Conservation (phyloP, 2,888 invertebrate genomes). For the Tineola bisselliella region DNA sequence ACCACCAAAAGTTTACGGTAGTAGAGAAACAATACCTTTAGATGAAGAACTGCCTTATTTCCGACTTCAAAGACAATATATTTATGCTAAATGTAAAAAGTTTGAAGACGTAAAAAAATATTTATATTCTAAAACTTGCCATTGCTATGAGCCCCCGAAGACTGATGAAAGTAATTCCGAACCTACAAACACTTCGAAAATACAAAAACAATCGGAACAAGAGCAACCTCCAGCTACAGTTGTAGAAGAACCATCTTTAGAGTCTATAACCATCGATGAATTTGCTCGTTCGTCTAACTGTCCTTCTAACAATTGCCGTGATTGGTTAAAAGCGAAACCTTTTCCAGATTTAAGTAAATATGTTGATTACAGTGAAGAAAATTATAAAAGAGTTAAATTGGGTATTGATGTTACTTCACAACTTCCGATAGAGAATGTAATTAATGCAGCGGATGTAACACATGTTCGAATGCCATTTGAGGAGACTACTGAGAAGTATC, state of each 20-base stretch:
- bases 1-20: slow-evolving; percentile 33
- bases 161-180: background rate
- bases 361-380: slow-evolving; percentile 46
- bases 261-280: slow-evolving; percentile 35
- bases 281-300: slow-evolving; percentile 31
- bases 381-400: slow-evolving; percentile 37
- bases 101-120: slow-evolving; percentile 41
- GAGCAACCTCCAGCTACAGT: slow-evolving; percentile 10
- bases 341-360: slow-evolving; percentile 39
- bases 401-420: slow-evolving; percentile 24
- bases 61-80: slow-evolving; percentile 38
- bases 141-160: slow-evolving; percentile 24
- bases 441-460: slow-evolving; percentile 31
- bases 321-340: slow-evolving; percentile 26
- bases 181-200: background rate
- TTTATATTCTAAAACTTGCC: slow-evolving; percentile 39
- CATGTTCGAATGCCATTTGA: slow-evolving; percentile 36
- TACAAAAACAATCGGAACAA: slow-evolving; percentile 11
- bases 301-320: slow-evolving; percentile 31
- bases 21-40: slow-evolving; percentile 43
- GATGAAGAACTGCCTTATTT: slow-evolving; percentile 42
- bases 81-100: slow-evolving; percentile 52
- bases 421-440: slow-evolving; percentile 22
- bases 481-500: slow-evolving; percentile 34
- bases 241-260: slow-evolving; percentile 34